Percentiles rank a stretch among this genome's conserved stretches.
phyloP scores from a whole-genome alignment of 2,888 invertebrate genomes.

The Pammene fasciana region DNA sequence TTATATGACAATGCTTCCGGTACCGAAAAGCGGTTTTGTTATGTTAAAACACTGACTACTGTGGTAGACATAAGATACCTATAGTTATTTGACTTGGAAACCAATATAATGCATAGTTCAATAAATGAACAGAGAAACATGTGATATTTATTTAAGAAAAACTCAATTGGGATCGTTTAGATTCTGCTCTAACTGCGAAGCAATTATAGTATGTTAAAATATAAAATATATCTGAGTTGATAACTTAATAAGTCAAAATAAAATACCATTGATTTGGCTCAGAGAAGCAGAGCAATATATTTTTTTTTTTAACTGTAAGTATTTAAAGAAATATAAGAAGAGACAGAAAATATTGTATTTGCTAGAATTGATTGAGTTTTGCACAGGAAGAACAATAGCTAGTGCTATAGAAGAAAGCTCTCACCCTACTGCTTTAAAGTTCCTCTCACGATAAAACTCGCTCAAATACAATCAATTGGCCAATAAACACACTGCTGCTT shows the following conservation, averaged over 20 bases:
- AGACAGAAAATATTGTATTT: background rate
- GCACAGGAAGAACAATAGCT: background rate
- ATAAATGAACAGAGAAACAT: too few relatives aligned
- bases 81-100: background rate
- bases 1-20: conserved; percentile 9
- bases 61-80: background rate
- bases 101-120: background rate
- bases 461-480: conserved; percentile 24
- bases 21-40: conserved; percentile 13
- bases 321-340: too few relatives aligned
- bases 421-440: background rate
- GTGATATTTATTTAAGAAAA: background rate
- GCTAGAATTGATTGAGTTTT: background rate
- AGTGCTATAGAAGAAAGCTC: background rate
- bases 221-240: too few relatives aligned
- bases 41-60: conserved; percentile 8
- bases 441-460: conserved; percentile 27
- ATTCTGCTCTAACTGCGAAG: too few relatives aligned
- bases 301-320: too few relatives aligned
- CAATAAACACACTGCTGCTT: conserved; percentile 13
- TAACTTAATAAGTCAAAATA: too few relatives aligned
- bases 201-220: too few relatives aligned
- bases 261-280: too few relatives aligned
- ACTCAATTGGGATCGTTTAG: background rate
- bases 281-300: too few relatives aligned